phyloP scores from a whole-genome alignment of 2,888 invertebrate genomes.

The Gisinianus flammeolus region DNA sequence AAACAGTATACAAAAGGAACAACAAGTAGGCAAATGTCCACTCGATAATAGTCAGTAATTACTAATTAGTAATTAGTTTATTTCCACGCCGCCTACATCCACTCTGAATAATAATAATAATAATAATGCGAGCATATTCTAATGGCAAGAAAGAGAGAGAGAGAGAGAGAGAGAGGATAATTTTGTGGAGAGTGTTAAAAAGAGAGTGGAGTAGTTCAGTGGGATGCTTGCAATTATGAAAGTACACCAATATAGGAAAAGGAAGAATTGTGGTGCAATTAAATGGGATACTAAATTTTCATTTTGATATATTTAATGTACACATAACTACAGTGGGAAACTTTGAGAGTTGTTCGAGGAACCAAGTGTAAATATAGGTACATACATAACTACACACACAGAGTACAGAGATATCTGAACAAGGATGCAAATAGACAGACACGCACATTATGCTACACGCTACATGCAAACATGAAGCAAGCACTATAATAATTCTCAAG shows the following conservation, averaged over 20 bases:
- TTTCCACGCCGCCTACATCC: neutral
- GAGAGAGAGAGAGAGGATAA: neutral
- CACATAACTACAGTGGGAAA: neutral
- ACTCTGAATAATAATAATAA: neutral
- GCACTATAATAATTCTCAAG: neutral
- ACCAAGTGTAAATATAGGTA: too few relatives aligned
- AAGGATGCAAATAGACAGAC: too few relatives aligned
- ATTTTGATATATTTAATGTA: neutral
- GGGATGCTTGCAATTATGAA: neutral
- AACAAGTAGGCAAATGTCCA: neutral
- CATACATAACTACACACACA: too few relatives aligned
- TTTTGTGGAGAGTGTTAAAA: neutral
- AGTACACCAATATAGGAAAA: neutral
- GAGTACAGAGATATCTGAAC: too few relatives aligned
- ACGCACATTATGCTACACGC: too few relatives aligned
- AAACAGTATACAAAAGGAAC: neutral
- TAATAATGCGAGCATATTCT: neutral
- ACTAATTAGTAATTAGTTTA: neutral
- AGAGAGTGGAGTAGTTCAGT: neutral
- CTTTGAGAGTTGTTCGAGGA: neutral
- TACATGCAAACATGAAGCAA: too few relatives aligned
- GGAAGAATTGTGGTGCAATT: conserved; percentile 28
- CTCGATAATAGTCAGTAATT: neutral
- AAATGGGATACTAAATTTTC: conserved; percentile 24
- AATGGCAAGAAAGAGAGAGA: neutral